Percentiles rank a stretch among this genome's conserved stretches.
phyloP scores from a whole-genome alignment of 2,888 invertebrate species.

The Drosophila nigritarsus region DNA sequence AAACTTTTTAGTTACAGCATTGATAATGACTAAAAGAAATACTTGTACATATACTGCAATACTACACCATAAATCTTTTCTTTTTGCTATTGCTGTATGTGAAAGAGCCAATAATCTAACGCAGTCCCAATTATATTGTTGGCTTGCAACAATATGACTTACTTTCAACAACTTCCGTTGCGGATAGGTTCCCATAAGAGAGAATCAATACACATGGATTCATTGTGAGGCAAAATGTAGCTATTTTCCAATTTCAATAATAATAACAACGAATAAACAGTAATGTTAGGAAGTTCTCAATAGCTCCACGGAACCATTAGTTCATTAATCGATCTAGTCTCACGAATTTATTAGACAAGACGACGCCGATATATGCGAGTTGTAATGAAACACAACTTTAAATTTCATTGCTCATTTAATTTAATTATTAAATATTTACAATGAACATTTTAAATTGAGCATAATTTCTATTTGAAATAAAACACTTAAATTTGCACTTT shows the following conservation, averaged over 20 bases:
- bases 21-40: neutral
- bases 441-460: neutral
- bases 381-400: neutral
- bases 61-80: neutral
- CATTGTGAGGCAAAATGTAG: constrained; percentile 31
- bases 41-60: neutral
- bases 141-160: constrained; percentile 7
- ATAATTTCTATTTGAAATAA: neutral
- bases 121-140: neutral
- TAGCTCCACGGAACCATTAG: neutral
- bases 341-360: neutral
- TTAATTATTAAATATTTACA: neutral
- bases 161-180: constrained; percentile 51
- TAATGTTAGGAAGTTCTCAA: constrained; percentile 7
- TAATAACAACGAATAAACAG: constrained; percentile 31
- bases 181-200: constrained; percentile 46
- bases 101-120: neutral
- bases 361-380: neutral
- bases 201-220: constrained; percentile 50
- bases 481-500: neutral
- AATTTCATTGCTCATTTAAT: neutral
- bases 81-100: neutral
- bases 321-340: constrained; percentile 14
- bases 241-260: neutral
- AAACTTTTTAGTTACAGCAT: neutral